Percentiles rank a stretch among this genome's conserved stretches.
Evolutionary conservation across 2,113 vertebrate genomes (phyloP).

Genomic region (Acanthisitta chloris): DNA sequence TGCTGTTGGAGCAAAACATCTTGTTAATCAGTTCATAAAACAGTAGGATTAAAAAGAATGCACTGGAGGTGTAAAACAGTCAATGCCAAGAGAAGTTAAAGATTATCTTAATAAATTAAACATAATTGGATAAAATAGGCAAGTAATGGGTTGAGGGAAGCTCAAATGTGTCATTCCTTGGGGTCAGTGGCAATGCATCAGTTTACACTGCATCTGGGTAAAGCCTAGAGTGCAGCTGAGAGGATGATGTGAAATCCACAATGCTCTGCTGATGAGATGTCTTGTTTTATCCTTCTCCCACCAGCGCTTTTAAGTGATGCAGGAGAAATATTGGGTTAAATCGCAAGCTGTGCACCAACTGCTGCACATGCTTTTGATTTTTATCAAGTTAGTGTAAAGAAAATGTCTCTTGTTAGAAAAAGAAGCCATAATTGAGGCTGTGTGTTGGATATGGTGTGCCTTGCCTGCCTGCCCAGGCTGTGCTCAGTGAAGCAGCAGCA

Average conservation of each 20-base stretch:
- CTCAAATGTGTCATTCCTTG: neutral
- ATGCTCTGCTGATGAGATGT: neutral
- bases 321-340: neutral
- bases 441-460: rapidly evolving
- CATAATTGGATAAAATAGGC: neutral
- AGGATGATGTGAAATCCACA: neutral
- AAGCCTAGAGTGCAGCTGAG: neutral
- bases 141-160: neutral
- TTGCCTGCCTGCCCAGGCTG: neutral
- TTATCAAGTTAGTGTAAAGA: neutral
- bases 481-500: neutral
- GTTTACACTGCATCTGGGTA: neutral
- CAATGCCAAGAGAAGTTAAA: neutral
- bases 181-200: neutral
- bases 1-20: neutral
- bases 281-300: neutral
- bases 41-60: neutral
- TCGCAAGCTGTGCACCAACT: rapidly evolving
- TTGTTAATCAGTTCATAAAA: constrained; percentile 30
- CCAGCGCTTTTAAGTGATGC: neutral
- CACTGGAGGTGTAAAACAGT: neutral
- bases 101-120: constrained; percentile 17
- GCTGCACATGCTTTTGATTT: neutral
- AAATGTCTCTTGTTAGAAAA: neutral
- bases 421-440: rapidly evolving